These are phyloP conservation scores for Falcunculus frontatus DNA, from an alignment of 2,113 vertebrate species.

Conservation along the genomic window DNA sequence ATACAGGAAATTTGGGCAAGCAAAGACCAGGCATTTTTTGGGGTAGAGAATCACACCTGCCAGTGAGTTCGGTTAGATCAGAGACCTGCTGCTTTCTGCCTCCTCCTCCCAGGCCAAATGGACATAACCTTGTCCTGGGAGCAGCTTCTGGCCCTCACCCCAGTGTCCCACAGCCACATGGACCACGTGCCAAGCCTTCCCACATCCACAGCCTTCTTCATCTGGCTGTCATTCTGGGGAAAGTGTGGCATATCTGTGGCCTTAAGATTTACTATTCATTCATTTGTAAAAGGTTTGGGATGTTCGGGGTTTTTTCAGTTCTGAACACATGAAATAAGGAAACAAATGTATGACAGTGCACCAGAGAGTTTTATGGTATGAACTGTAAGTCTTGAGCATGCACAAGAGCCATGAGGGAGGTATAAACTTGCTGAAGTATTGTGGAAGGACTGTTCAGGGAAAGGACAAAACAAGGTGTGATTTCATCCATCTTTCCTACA, in stretches of 20 bases:
- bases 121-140: neutral
- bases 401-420: neutral
- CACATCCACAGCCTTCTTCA: neutral
- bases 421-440: neutral
- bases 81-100: neutral
- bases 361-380: neutral
- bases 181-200: neutral
- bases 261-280: neutral
- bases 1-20: neutral
- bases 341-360: neutral
- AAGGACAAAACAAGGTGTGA: neutral
- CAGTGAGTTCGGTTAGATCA: neutral
- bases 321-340: neutral
- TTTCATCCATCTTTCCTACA: neutral
- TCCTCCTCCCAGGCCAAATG: neutral
- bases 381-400: neutral
- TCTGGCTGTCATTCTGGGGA: neutral
- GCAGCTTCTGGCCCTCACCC: neutral
- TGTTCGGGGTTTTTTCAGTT: neutral
- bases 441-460: neutral
- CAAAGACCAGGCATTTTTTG: neutral
- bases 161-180: neutral
- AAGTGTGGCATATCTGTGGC: fast-evolving
- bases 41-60: neutral
- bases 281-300: neutral